Base-by-base conservation (phyloP, 2,888 invertebrate genomes). In the Hypselothyrea guttata region DNA sequence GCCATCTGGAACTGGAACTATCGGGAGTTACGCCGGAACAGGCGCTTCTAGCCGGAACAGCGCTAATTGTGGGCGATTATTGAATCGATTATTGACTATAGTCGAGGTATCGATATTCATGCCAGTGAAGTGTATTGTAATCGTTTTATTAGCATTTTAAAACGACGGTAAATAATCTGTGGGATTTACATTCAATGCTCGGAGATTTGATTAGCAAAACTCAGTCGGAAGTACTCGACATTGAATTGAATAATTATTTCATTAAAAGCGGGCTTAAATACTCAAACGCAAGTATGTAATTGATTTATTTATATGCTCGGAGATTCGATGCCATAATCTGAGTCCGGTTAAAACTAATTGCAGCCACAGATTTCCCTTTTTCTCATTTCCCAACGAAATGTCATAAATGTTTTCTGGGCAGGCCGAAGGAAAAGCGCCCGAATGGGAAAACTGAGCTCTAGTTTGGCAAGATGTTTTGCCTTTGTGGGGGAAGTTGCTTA, bases 41-140 rank as follows among this genome's bases (percentile, higher is more conserved):
- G 4, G 71, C 90, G 12, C 65, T 89, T 4, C 35, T 89, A 4
- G 88, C 90, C 2, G 90, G 90, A 18, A 87, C 88, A 1, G 90
- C 90, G 0, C 64, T 90, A 1, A 86, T 89, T 57, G 84, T 90
- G 5, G 77, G 86, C 7, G 88, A 88, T 70, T 87, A 57, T 69
- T 88, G 69, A 63, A 55, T 16, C 9, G 5, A 2, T 33, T 33
- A 33, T n/a, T 33, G 1, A 33, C 4, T 9, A 15, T n/a, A 9
- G 18, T 16, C 9, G 37, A 7, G 13, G 28, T 13, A 53, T 16
- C 16, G 33, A 40, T 41, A 44, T 30, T 71, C 61, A 7, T 51
- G 37, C 70, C 70, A 70, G 34, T 34, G 54, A 0, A 11, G 7
- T 1, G 51, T 47, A 4, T 70, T n/a, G n/a, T n/a, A n/a, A n/a